Conservation (phyloP, 2,888 invertebrate species). For the Serripes groenlandicus region DNA sequence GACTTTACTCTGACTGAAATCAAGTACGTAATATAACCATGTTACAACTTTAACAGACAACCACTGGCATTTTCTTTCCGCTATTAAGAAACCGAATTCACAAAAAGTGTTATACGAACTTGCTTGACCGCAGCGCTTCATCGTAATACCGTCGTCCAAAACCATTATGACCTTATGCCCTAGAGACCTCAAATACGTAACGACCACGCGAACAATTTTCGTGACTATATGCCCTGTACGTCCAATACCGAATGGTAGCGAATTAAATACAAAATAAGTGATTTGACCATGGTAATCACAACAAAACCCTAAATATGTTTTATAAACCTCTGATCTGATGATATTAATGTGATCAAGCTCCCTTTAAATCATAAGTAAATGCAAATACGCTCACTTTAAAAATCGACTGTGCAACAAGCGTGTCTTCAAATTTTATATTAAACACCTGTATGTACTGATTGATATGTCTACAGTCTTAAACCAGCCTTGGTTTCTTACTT, state of each 20-base stretch:
- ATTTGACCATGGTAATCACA: too few species aligned
- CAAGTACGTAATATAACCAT: constrained; percentile 56
- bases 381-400: constrained; percentile 24
- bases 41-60: constrained; percentile 21
- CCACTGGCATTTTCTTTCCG: constrained; percentile 60
- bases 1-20: constrained; percentile 34
- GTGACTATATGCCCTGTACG: constrained; percentile 58
- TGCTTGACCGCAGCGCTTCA: too few species aligned
- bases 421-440: constrained; percentile 46
- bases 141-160: too few species aligned
- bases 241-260: constrained; percentile 55
- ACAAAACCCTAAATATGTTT: constrained; percentile 20
- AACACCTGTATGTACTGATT: constrained; percentile 37
- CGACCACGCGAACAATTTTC: too few species aligned
- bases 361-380: too few species aligned
- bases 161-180: constrained; percentile 41
- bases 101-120: too few species aligned
- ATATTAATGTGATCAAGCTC: constrained; percentile 32
- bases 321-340: constrained; percentile 4
- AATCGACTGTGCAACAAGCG: constrained; percentile 23
- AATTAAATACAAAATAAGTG: constrained; percentile 50
- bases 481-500: constrained; percentile 25
- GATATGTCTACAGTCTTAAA: constrained; percentile 46
- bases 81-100: constrained; percentile 65
- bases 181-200: too few species aligned